These are phyloP conservation scores for Leucophenga maculata DNA, from an alignment of 2,888 invertebrate species.

Conservation along the genomic window DNA sequence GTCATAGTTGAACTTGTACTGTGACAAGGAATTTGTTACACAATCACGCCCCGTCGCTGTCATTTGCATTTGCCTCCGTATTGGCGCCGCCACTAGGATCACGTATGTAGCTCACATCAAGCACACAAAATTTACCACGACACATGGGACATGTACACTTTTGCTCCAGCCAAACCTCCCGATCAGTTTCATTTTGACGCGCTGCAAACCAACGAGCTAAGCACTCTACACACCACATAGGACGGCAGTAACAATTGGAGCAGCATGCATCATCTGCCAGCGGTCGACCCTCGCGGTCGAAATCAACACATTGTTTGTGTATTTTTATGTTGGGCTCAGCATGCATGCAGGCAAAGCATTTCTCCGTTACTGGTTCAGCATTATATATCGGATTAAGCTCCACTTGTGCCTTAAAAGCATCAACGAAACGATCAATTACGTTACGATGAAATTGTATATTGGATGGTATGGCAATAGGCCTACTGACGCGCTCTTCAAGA, in stretches of 20 bases:
- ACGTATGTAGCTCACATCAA: slow-evolving; percentile 80
- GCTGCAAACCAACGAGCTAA: slow-evolving; percentile 92
- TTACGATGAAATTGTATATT: slow-evolving; percentile 84
- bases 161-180: slow-evolving; percentile 84
- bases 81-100: slow-evolving; percentile 10
- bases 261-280: slow-evolving; percentile 69
- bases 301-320: slow-evolving; percentile 78
- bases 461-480: slow-evolving; percentile 79
- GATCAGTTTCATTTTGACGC: slow-evolving; percentile 80
- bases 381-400: slow-evolving; percentile 78
- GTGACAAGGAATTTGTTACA: not conserved
- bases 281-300: slow-evolving; percentile 71
- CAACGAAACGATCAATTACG: slow-evolving; percentile 87
- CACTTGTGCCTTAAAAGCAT: slow-evolving; percentile 85
- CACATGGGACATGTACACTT: slow-evolving; percentile 93
- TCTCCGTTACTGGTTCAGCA: slow-evolving; percentile 82
- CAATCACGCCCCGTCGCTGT: slow-evolving; percentile 46
- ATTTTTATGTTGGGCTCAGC: slow-evolving; percentile 85
- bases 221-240: slow-evolving; percentile 92
- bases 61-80: not conserved
- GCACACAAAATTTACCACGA: slow-evolving; percentile 85
- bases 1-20: not conserved
- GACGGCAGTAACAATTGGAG: slow-evolving; percentile 81
- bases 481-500: slow-evolving; percentile 80
- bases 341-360: slow-evolving; percentile 92